Evolutionary conservation across 2,797 vertebrate species (phyloP).

Genomic region (Clarias platycephalus): DNA sequence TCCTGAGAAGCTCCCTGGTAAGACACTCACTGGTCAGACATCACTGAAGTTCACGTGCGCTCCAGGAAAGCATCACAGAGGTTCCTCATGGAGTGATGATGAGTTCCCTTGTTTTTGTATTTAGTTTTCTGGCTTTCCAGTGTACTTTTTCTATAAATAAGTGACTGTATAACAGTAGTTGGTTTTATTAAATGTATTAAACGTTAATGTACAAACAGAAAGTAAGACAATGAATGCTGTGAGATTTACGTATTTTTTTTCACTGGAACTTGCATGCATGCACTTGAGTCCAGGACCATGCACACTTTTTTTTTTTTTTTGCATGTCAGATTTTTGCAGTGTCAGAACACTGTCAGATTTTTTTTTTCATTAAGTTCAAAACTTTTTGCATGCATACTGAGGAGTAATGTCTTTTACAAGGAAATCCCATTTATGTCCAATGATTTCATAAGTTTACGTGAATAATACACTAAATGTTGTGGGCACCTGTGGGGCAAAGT

Average conservation of each 20-base stretch:
- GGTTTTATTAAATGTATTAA: too few species aligned
- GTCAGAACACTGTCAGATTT: not conserved
- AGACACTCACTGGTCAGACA: slow-evolving; percentile 16
- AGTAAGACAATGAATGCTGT: not conserved
- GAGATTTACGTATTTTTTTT: not conserved
- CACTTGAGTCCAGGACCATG: not conserved
- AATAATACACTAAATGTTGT: not conserved
- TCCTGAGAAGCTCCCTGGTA: slow-evolving; percentile 26
- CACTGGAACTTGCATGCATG: not conserved
- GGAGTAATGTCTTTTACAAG: not conserved
- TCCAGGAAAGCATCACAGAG: not conserved
- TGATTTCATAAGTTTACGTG: not conserved
- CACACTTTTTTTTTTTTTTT: not conserved
- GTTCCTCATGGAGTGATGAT: not conserved
- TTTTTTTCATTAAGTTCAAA: not conserved
- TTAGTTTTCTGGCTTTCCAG: not conserved
- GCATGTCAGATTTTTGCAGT: too few species aligned
- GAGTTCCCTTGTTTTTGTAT: not conserved
- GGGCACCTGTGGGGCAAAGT: not conserved
- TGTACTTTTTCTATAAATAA: not conserved
- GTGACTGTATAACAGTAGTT: too few species aligned
- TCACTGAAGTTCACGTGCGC: slow-evolving; percentile 11
- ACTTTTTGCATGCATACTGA: not conserved
- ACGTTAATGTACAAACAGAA: not conserved
- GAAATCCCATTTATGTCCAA: not conserved